phyloP scores from a whole-genome alignment of 2,888 invertebrate genomes.

The Phalera bucephala region DNA sequence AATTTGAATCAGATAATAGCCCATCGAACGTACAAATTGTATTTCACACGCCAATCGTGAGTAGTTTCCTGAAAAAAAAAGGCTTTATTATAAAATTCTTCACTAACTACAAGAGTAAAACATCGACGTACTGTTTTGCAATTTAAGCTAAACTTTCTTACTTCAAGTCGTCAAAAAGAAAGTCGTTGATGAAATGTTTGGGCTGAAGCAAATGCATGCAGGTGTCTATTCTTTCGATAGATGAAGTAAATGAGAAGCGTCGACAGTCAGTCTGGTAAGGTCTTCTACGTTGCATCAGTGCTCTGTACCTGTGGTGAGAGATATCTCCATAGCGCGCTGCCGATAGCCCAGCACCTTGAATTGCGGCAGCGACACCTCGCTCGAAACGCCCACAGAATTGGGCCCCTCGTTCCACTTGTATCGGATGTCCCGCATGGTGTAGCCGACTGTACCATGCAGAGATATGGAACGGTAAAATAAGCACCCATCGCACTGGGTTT shows the following conservation, averaged over 20 bases:
- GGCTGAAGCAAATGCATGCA: conserved; percentile 44
- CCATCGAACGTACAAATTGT: conserved; percentile 98
- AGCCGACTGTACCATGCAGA: conserved; percentile 92
- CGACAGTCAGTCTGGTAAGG: conserved; percentile 17
- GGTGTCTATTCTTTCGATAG: conserved; percentile 11
- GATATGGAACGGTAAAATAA: conserved; percentile 74
- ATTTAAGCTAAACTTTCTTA: conserved; percentile 7
- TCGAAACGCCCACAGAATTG: conserved; percentile 96
- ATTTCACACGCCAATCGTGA: conserved; percentile 97
- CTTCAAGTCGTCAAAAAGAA: conserved; percentile 21
- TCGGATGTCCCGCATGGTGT: conserved; percentile 98
- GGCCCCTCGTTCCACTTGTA: conserved; percentile 98
- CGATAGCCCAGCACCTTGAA: conserved; percentile 98
- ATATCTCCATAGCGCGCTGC: conserved; percentile 96
- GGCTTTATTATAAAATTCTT: background rate
- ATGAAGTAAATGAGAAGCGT: conserved; percentile 21
- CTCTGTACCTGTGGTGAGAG: conserved; percentile 94
- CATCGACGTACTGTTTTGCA: conserved; percentile 1
- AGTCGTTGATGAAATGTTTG: conserved; percentile 14
- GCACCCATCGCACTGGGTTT: conserved; percentile 81
- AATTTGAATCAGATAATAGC: conserved; percentile 99
- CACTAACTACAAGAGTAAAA: background rate
- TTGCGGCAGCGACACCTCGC: conserved; percentile 97
- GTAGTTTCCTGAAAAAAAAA: conserved; percentile 91
- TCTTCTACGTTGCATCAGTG: conserved; percentile 43